These are phyloP conservation scores for Spondyliosoma cantharus DNA, from an alignment of 2,797 vertebrate species.

Conservation along the genomic window DNA sequence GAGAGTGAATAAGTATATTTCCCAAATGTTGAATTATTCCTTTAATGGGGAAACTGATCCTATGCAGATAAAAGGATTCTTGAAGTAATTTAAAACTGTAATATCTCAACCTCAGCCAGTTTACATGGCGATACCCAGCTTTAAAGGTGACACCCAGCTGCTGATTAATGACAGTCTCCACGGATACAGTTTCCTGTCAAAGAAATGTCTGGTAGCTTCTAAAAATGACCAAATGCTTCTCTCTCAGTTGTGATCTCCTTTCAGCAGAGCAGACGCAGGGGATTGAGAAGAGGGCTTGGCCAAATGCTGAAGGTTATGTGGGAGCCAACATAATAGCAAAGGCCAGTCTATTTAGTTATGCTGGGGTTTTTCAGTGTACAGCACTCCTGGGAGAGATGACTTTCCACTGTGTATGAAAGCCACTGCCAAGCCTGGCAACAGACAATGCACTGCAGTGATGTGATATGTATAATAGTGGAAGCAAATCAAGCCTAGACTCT, in stretches of 20 bases:
- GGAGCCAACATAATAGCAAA: conserved; percentile 59
- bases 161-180: conserved; percentile 43
- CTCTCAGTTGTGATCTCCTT: conserved; percentile 35
- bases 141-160: conserved; percentile 34
- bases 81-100: not conserved
- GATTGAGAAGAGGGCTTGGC: conserved; percentile 44
- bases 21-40: not conserved
- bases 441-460: conserved; percentile 72
- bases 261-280: conserved; percentile 35
- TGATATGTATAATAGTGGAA: conserved; percentile 76
- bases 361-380: conserved; percentile 57
- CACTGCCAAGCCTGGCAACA: conserved; percentile 67
- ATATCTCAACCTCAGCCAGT: not conserved
- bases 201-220: conserved; percentile 33
- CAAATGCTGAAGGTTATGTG: conserved; percentile 55
- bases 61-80: not conserved
- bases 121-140: not conserved
- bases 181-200: conserved; percentile 37
- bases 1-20: not conserved
- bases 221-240: conserved; percentile 30
- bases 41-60: not conserved
- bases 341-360: conserved; percentile 67
- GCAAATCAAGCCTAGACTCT: conserved; percentile 57
- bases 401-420: conserved; percentile 50
- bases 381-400: conserved; percentile 66